These are phyloP conservation scores for Saimiri boliviensis DNA, from an alignment of 2,113 vertebrate species.

Conservation along the genomic window DNA sequence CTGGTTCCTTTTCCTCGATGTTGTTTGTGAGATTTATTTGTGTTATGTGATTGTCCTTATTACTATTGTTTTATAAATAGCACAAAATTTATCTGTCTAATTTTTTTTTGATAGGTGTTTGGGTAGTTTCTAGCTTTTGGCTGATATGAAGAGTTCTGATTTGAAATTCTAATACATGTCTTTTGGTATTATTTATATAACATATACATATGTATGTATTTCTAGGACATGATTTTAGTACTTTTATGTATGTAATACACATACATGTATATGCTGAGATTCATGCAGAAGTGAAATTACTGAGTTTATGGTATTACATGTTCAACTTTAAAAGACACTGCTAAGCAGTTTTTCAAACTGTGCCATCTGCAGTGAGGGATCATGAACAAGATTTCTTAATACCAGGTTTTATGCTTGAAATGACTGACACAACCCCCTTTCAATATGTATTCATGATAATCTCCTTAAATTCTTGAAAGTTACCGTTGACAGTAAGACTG, in stretches of 20 bases:
- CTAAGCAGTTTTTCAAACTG: neutral
- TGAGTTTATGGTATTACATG: neutral
- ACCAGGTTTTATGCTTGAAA: neutral
- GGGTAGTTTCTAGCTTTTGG: neutral
- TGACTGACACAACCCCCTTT: neutral
- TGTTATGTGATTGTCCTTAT: neutral
- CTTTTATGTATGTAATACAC: neutral
- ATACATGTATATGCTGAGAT: neutral
- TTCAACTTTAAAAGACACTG: neutral
- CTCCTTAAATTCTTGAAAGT: neutral
- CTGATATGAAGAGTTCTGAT: neutral
- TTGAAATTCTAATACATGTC: neutral
- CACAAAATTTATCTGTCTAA: neutral
- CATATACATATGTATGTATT: neutral
- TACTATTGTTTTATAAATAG: slow-evolving; percentile 21
- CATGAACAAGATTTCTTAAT: neutral
- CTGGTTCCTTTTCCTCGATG: neutral
- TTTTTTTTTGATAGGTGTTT: neutral
- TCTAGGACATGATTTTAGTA: neutral
- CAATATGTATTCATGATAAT: neutral
- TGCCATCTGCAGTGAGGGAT: neutral
- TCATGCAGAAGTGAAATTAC: neutral
- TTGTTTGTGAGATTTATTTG: neutral
- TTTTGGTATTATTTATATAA: neutral
- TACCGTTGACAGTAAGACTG: neutral